A percentile compares a stretch with the other conserved stretches of the same genome.
These are phyloP conservation scores for Motacilla alba DNA, from an alignment of 2,113 vertebrate genomes.

Conservation along the genomic window DNA sequence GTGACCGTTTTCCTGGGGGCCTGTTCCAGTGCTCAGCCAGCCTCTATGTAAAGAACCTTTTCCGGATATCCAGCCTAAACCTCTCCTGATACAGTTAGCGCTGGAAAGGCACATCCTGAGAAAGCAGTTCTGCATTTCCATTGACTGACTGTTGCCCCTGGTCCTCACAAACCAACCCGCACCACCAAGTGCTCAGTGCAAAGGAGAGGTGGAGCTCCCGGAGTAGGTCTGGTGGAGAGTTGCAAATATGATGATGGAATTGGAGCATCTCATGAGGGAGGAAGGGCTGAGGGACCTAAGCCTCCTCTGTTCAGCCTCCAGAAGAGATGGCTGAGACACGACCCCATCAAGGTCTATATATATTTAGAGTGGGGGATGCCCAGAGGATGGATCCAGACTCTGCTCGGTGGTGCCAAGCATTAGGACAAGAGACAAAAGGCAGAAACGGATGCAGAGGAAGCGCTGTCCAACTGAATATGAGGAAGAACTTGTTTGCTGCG, in stretches of 20 bases:
- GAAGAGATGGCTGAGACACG: background rate
- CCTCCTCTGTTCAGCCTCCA: background rate
- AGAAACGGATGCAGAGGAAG: background rate
- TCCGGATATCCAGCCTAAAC: background rate
- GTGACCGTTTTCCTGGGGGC: background rate
- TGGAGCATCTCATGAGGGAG: background rate
- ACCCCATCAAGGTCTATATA: too few species aligned
- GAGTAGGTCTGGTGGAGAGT: background rate
- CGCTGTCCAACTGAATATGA: background rate
- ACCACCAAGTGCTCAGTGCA: background rate
- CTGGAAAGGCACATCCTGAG: background rate
- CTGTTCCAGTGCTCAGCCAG: background rate
- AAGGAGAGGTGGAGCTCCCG: fast-evolving
- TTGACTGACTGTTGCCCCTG: background rate
- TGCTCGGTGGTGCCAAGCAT: fast-evolving
- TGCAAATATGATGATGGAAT: too few species aligned
- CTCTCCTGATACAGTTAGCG: background rate
- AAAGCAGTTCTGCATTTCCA: background rate
- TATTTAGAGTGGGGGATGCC: fast-evolving
- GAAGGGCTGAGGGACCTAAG: background rate
- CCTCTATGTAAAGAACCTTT: background rate
- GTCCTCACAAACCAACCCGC: background rate
- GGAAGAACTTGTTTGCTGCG: background rate
- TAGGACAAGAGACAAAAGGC: background rate
- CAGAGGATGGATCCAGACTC: background rate